phyloP scores from a whole-genome alignment of 1,140 invertebrate species.

The Trachymyrmex cornetzi region DNA sequence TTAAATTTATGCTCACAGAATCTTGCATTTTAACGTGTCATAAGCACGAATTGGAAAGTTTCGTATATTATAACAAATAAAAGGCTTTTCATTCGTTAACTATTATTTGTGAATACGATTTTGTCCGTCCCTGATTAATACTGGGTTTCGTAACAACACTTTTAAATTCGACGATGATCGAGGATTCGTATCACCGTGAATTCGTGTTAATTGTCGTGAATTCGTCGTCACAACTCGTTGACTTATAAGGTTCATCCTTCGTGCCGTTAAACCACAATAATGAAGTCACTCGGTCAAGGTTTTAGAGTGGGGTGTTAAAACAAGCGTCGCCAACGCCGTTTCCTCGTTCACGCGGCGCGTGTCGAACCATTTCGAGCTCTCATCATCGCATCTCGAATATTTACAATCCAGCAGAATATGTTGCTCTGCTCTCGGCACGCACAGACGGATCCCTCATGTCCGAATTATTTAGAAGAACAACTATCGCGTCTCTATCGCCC shows the following conservation, averaged over 20 bases:
- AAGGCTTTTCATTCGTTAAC: not conserved
- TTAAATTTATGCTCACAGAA: not conserved
- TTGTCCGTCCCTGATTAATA: not conserved
- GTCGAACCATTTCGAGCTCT: not conserved
- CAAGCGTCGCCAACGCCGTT: not conserved
- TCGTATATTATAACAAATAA: slow-evolving; percentile 1
- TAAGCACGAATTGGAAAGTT: not conserved
- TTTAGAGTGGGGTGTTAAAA: slow-evolving; percentile 58
- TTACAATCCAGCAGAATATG: not conserved
- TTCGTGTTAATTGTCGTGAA: slow-evolving; percentile 57
- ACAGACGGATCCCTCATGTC: slow-evolving; percentile 11
- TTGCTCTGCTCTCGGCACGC: slow-evolving; percentile 22
- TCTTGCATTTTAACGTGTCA: not conserved
- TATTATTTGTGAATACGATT: not conserved
- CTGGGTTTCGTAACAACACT: not conserved
- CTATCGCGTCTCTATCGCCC: slow-evolving; percentile 30
- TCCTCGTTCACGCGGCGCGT: not conserved
- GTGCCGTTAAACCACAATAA: slow-evolving; percentile 75
- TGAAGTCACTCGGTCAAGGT: slow-evolving; percentile 79
- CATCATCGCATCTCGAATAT: slow-evolving; percentile 5
- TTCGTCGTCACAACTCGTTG: slow-evolving; percentile 64
- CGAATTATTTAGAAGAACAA: slow-evolving; percentile 65
- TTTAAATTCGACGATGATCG: not conserved
- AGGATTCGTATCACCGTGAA: slow-evolving; percentile 1
- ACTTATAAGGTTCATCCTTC: slow-evolving; percentile 77